phyloP scores from a whole-genome alignment of 1,140 invertebrate species.

The Macrotrachela quadricornifera region DNA sequence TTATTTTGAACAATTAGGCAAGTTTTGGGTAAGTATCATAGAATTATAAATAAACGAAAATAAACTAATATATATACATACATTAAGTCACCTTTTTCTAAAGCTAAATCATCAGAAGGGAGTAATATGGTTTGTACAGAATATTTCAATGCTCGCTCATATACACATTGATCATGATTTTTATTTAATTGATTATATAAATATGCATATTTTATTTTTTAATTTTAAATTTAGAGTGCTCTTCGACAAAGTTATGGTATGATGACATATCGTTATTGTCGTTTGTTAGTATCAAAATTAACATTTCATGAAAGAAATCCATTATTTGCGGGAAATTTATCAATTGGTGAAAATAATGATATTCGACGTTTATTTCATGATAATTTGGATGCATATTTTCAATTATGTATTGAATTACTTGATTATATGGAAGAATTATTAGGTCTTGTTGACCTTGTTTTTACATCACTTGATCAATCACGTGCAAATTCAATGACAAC shows the following conservation, averaged over 20 bases:
- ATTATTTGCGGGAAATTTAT: background rate
- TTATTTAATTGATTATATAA: too few relatives aligned
- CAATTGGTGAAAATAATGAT: background rate
- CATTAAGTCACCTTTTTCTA: too few relatives aligned
- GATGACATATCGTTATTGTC: conserved; percentile 4
- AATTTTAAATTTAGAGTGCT: background rate
- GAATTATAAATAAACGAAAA: too few relatives aligned
- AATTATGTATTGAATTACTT: conserved; percentile 88
- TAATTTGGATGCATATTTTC: conserved; percentile 46
- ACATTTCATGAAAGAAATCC: conserved; percentile 1
- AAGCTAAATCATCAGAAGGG: too few relatives aligned
- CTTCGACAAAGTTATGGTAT: conserved; percentile 3
- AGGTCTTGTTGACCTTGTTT: conserved; percentile 65
- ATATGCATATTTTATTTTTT: too few relatives aligned
- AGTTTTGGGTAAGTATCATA: background rate
- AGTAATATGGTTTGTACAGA: too few relatives aligned
- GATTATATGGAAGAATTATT: conserved; percentile 95
- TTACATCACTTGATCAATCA: conserved; percentile 72
- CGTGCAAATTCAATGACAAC: conserved; percentile 87
- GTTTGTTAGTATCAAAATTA: conserved; percentile 1
- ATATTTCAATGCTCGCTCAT: too few relatives aligned
- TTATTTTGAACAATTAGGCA: background rate
- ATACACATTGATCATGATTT: too few relatives aligned
- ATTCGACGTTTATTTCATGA: conserved; percentile 9
- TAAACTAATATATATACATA: too few relatives aligned